A percentile compares a stretch with the other conserved stretches of the same genome.
Evolutionary conservation across 64 coral and sea anemone genomes (phyloP).

Genomic region (Stichodactyla helianthus): DNA sequence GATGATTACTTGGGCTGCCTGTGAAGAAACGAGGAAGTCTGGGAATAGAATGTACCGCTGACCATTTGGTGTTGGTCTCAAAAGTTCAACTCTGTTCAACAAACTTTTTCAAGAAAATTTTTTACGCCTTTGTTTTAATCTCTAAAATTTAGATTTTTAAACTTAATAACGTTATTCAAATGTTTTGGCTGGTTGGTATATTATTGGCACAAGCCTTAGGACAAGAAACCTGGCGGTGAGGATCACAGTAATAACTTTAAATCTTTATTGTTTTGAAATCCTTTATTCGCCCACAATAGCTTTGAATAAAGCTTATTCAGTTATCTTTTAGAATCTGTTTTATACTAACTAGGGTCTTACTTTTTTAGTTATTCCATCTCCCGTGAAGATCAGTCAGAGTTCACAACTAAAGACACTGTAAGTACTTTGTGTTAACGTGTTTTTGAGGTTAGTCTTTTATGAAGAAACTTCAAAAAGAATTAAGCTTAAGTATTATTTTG

Average conservation of each 20-base stretch:
- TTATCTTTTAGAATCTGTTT: not conserved
- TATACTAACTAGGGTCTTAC: not conserved
- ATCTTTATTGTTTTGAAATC: not conserved
- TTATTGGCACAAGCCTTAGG: not conserved
- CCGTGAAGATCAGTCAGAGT: not conserved
- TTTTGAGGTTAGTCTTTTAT: not conserved
- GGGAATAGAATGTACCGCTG: too few species aligned
- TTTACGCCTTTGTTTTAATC: not conserved
- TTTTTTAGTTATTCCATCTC: not conserved
- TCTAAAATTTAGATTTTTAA: not conserved
- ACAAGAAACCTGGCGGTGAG: conserved; percentile 52
- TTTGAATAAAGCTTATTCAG: not conserved
- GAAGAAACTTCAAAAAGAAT: not conserved
- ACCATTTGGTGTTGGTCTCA: too few species aligned
- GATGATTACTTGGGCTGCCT: too few species aligned
- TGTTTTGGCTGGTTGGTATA: not conserved
- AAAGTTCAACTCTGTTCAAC: not conserved
- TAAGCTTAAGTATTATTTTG: not conserved
- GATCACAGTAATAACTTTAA: not conserved
- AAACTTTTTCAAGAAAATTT: not conserved
- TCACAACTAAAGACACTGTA: conserved; percentile 34
- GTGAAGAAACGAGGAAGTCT: too few species aligned
- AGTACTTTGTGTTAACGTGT: not conserved
- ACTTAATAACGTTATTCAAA: not conserved
- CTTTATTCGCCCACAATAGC: too few species aligned